These are phyloP conservation scores for Patella caerulea DNA, from an alignment of 2,888 invertebrate genomes.

Conservation along the genomic window DNA sequence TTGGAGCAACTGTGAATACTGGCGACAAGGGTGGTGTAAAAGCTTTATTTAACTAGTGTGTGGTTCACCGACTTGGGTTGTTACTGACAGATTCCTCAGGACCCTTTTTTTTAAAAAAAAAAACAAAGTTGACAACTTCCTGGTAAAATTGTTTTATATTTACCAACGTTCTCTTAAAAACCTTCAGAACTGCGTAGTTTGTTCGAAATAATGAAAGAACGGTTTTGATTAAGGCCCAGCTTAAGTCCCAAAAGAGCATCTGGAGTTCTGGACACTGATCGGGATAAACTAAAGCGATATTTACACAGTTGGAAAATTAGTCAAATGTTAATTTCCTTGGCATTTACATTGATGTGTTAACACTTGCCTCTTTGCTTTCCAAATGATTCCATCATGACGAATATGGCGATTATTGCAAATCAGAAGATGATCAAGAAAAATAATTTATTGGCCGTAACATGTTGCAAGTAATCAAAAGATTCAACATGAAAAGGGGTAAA, in stretches of 20 bases:
- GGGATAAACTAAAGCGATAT: conserved; percentile 6
- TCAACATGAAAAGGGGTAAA: no score
- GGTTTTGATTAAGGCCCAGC: background rate
- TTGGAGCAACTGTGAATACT: background rate
- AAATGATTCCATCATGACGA: conserved; percentile 15
- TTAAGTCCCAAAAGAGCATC: conserved; percentile 14
- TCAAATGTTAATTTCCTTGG: conserved; percentile 15
- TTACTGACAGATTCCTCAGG: conserved; percentile 8
- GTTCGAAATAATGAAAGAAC: background rate
- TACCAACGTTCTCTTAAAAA: conserved; percentile 9
- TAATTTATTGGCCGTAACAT: no score
- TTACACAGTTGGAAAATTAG: conserved; percentile 18
- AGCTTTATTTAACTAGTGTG: conserved; percentile 15
- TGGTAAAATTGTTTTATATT: conserved; percentile 8
- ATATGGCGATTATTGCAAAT: no score
- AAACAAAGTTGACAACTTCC: conserved; percentile 16
- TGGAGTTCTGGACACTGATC: conserved; percentile 20
- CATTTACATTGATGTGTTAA: conserved; percentile 17
- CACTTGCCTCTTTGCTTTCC: conserved; percentile 7
- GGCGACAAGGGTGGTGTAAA: conserved; percentile 1
- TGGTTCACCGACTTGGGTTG: conserved; percentile 16
- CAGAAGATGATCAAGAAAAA: no score
- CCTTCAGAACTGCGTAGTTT: conserved; percentile 13
- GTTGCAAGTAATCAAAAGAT: no score
- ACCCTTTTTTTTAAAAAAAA: conserved; percentile 13